Evolutionary conservation across 2,797 vertebrate genomes (phyloP).

Genomic region (Hoplostethus mediterraneus): DNA sequence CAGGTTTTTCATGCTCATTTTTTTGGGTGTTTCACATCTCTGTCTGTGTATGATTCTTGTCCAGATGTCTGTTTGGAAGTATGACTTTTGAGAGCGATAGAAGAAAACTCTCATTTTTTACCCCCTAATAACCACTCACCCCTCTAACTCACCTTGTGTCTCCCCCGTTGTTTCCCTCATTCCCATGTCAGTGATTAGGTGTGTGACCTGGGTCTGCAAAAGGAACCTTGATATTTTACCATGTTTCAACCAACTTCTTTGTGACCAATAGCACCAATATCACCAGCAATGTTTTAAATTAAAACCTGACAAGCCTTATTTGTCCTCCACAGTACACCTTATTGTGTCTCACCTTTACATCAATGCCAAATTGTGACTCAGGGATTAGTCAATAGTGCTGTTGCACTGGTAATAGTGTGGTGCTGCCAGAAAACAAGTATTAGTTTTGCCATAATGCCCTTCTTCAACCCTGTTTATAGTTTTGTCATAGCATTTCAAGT

Average conservation of each 20-base stretch:
- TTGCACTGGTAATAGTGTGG: not conserved
- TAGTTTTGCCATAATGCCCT: not conserved
- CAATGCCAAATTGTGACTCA: not conserved
- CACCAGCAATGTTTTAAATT: too few relatives aligned
- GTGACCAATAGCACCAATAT: too few relatives aligned
- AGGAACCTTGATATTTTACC: too few relatives aligned
- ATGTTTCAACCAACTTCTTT: too few relatives aligned
- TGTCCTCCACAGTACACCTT: too few relatives aligned
- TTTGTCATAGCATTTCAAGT: not conserved
- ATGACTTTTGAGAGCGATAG: conserved; percentile 1
- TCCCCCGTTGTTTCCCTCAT: conserved; percentile 33
- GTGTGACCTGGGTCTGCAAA: not conserved
- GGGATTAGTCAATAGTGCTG: not conserved
- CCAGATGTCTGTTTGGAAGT: conserved; percentile 38
- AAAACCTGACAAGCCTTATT: too few relatives aligned
- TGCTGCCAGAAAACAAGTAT: not conserved
- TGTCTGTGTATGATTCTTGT: conserved; percentile 45
- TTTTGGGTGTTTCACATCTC: conserved; percentile 64
- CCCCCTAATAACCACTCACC: conserved; percentile 40
- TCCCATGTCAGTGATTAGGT: conserved; percentile 20
- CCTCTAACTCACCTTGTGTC: conserved; percentile 34
- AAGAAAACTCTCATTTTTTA: conserved; percentile 20
- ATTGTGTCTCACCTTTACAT: too few relatives aligned
- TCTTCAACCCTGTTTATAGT: not conserved
- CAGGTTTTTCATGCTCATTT: conserved; percentile 53